These are phyloP conservation scores for Sinodicranocentrus sp. DNA, from an alignment of 2,888 invertebrate genomes.

Conservation along the genomic window DNA sequence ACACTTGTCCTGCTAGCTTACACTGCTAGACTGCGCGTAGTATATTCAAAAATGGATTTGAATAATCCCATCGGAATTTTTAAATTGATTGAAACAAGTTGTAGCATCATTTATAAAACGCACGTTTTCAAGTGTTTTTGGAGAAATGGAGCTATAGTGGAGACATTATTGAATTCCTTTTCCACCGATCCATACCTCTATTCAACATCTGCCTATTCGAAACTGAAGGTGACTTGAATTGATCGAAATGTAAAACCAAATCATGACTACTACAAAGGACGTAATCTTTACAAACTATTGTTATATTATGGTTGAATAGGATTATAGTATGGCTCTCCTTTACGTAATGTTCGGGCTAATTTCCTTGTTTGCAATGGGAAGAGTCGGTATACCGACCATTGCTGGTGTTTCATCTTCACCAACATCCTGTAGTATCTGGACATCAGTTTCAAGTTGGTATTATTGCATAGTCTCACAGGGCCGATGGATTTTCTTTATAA, in stretches of 20 bases:
- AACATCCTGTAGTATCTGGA: not conserved
- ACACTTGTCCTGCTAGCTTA: not conserved
- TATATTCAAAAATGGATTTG: not conserved
- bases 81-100: not conserved
- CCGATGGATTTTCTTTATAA: not conserved
- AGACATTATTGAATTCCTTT: not conserved
- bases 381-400: not conserved
- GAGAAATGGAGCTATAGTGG: not conserved
- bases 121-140: not conserved
- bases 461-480: not conserved
- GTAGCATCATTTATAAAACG: not conserved
- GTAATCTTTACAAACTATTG: no score
- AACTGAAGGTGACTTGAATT: not conserved
- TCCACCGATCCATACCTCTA: not conserved
- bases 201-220: not conserved
- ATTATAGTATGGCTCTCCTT: not conserved
- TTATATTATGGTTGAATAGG: no score
- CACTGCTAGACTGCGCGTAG: not conserved
- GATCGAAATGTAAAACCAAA: not conserved
- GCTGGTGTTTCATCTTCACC: not conserved
- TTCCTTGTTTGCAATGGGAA: not conserved
- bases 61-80: not conserved
- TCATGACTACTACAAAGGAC: no score
- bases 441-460: slow-evolving; percentile 21
- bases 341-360: not conserved